Conservation (phyloP, 2,113 vertebrate genomes). For the Muscicapa adusta region DNA sequence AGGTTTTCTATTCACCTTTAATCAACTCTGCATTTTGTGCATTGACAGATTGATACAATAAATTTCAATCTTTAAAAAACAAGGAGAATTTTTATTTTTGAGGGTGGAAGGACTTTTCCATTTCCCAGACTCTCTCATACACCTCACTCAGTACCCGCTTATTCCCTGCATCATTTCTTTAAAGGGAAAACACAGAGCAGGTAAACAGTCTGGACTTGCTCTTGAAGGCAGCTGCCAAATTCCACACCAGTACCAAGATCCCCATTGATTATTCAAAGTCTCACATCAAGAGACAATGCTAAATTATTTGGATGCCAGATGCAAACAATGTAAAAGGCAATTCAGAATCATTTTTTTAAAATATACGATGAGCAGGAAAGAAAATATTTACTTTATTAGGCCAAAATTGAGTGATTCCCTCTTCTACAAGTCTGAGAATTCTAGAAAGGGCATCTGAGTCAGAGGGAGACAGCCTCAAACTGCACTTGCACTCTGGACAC, state of each 20-base stretch:
- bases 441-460: background rate
- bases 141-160: background rate
- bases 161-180: background rate
- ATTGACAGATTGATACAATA: background rate
- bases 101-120: background rate
- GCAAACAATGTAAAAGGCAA: background rate
- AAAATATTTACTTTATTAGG: background rate
- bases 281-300: background rate
- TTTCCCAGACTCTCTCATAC: background rate
- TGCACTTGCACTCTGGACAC: background rate
- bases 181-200: background rate
- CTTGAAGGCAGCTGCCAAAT: background rate
- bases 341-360: background rate
- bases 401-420: background rate
- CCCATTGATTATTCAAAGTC: background rate
- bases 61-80: background rate
- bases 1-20: background rate
- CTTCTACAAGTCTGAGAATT: background rate
- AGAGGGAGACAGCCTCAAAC: background rate
- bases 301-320: background rate
- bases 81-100: background rate
- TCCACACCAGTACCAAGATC: background rate
- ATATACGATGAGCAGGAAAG: background rate
- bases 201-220: background rate
- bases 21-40: background rate